Base-by-base conservation (phyloP, 1,140 invertebrate species). In the Drosophila sp. region DNA sequence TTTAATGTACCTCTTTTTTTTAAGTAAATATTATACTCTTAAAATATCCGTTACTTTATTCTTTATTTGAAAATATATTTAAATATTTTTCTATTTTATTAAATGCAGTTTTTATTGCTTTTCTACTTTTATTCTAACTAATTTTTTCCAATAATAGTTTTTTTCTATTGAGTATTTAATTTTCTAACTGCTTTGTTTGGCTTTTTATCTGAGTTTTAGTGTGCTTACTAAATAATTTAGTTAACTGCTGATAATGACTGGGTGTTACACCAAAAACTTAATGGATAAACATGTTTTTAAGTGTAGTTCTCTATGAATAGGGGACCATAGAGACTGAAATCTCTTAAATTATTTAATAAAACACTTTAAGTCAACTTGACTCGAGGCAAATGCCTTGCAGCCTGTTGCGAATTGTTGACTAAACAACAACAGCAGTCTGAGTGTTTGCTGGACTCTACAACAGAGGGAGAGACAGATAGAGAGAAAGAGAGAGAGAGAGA, bases 401-500 rank as follows among this genome's bases (percentile, higher is more conserved):
- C 82, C 81, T 81, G 70, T 76, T 86, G 70, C 75, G 78, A 72
- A 86, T 86, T 87, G 82, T 87, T 74, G 56, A 69, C 62, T 67
- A 75, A 81, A 81, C 65, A 86, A 71, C 77, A 67, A 48, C 64
- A 43, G 13, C 36, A 50, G 11, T 50, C 7, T 41, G 34, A 61
- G 9, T 70, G 57, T 65, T 41, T 61, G 48, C 66, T 34, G 57
- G 46, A 54, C 67, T 53, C 65, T 56, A 41, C 51, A 43, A 36
- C 9, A 53, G 45, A 50, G 34, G 32, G 56, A 5, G 34, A 27
- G 7, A 36, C 2, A 36, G 34, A 36, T 8, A 9, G 34, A 11
- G 11, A 36, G 11, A 4, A 9, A 36, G 34, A 11, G 11, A 36
- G 21, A 6, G 13, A 50, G 34, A 38, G 56, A 5, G 34, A 27